Conservation (phyloP, 2,888 invertebrate species). For the Drosophila algonquin region DNA sequence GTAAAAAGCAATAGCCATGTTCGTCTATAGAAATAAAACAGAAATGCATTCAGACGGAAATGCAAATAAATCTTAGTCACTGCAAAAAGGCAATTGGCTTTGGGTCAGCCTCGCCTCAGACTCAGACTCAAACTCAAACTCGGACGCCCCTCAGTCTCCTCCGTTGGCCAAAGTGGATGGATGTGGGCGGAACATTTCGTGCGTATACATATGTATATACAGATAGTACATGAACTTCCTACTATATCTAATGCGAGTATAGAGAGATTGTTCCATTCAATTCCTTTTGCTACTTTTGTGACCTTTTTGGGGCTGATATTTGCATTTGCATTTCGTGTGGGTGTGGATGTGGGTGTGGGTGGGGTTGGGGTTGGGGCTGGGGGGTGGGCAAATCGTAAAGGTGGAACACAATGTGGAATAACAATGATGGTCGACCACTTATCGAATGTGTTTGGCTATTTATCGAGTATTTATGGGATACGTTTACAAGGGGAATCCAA, state of each 20-base stretch:
- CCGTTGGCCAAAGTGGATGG: conserved; percentile 23
- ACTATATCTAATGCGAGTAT: conserved; percentile 9
- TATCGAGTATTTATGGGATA: conserved; percentile 2
- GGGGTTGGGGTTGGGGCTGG: not conserved
- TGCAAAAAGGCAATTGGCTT: conserved; percentile 70
- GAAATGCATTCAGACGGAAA: conserved; percentile 71
- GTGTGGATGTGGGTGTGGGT: not conserved
- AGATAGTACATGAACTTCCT: conserved; percentile 25
- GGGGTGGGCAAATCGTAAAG: conserved; percentile 15
- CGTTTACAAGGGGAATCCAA: not conserved
- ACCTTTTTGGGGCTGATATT: conserved; percentile 13
- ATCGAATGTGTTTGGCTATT: conserved; percentile 8
- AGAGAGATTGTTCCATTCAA: conserved; percentile 13
- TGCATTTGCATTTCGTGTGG: conserved; percentile 18
- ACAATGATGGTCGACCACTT: conserved; percentile 36
- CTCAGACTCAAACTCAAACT: no score
- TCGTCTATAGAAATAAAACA: conserved; percentile 59
- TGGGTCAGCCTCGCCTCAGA: conserved; percentile 54
- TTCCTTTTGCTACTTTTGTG: conserved; percentile 15
- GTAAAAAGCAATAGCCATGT: conserved; percentile 31
- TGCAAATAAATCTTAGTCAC: conserved; percentile 75
- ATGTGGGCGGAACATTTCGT: conserved; percentile 43
- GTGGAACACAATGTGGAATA: conserved; percentile 22
- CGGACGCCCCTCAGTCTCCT: not conserved
- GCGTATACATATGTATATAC: conserved; percentile 44